phyloP scores from a whole-genome alignment of 2,113 vertebrate genomes.

The Empidonax alnorum region DNA sequence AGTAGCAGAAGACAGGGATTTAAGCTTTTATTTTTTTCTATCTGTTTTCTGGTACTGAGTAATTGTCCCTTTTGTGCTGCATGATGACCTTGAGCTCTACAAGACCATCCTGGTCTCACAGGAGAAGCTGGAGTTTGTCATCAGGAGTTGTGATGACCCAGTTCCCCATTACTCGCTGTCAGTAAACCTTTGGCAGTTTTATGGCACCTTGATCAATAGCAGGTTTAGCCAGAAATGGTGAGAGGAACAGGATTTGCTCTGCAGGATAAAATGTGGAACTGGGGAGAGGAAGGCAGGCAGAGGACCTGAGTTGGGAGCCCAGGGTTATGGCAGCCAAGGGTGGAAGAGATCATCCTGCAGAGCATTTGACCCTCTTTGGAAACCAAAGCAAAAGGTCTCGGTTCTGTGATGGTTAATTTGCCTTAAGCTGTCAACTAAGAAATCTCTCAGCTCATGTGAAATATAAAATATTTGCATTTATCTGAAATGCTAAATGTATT shows the following conservation, averaged over 20 bases:
- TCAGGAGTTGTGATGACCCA: background rate
- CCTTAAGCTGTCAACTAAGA: fast-evolving
- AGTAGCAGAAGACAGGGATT: background rate
- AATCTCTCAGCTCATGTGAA: background rate
- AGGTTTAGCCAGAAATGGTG: background rate
- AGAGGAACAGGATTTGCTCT: background rate
- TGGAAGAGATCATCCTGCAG: background rate
- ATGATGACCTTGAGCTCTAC: background rate
- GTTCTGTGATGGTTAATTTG: background rate
- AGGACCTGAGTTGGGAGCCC: background rate
- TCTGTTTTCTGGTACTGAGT: background rate
- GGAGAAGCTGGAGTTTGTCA: background rate
- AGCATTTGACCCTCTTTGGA: background rate
- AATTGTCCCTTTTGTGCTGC: background rate
- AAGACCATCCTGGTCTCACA: background rate
- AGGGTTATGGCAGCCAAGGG: background rate
- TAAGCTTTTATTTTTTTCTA: background rate
- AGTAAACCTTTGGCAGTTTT: background rate
- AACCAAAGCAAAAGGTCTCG: background rate
- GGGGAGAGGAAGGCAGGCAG: background rate
- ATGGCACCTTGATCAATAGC: background rate
- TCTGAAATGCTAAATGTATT: background rate
- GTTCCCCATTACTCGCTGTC: background rate
- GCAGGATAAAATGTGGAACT: background rate
- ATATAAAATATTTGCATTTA: background rate